Evolutionary conservation across 2,113 vertebrate species (phyloP).

Genomic region (Elaphurus davidianus): DNA sequence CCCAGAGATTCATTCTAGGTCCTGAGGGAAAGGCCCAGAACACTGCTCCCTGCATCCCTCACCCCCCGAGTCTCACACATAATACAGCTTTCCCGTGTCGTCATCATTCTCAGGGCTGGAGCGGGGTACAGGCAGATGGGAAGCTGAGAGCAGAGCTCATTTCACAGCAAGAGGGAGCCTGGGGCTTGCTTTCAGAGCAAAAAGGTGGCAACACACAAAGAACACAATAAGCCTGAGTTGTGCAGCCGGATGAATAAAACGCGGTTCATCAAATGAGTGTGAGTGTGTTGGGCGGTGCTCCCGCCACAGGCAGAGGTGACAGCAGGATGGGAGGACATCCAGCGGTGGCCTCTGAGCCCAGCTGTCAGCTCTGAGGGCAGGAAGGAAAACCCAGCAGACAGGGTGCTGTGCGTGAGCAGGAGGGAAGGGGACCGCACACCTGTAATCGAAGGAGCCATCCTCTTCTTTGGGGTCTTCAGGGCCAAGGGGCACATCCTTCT

Average conservation of each 20-base stretch:
- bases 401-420: not conserved
- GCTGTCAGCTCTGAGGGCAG: not conserved
- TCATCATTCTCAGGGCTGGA: not conserved
- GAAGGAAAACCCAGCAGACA: not conserved
- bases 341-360: not conserved
- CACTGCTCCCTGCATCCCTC: not conserved
- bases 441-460: slow-evolving; percentile 97
- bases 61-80: not conserved
- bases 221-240: not conserved
- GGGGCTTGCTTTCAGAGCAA: not conserved
- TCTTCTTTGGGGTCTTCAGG: slow-evolving; percentile 94
- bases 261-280: rapidly evolving
- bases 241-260: not conserved
- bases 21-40: not conserved
- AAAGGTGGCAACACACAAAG: not conserved
- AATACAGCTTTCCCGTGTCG: rapidly evolving
- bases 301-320: not conserved
- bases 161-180: not conserved
- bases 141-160: not conserved
- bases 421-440: slow-evolving; percentile 81
- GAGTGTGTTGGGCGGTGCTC: rapidly evolving
- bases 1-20: not conserved
- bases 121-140: not conserved
- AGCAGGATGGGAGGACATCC: rapidly evolving
- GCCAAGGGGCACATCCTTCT: slow-evolving; percentile 94